These are phyloP conservation scores for Tribolium freemani DNA, from an alignment of 2,888 invertebrate species.

Conservation along the genomic window DNA sequence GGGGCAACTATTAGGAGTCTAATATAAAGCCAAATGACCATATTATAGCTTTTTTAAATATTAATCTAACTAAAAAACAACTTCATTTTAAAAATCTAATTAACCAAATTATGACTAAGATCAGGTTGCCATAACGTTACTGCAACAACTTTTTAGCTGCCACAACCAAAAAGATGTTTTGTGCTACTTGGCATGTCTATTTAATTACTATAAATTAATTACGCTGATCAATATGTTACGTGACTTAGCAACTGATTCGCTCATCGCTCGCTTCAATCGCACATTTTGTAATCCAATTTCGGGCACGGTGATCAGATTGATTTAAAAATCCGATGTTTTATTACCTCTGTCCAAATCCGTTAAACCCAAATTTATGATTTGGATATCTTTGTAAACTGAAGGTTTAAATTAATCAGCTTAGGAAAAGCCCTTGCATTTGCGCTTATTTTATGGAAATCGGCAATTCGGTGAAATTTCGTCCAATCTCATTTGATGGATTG, in stretches of 20 bases:
- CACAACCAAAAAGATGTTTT: too few relatives aligned
- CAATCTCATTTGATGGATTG: constrained; percentile 1
- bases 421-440: background rate
- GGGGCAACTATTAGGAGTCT: too few relatives aligned
- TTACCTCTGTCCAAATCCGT: background rate
- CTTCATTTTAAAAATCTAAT: too few relatives aligned
- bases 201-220: constrained; percentile 20
- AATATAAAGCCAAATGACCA: too few relatives aligned
- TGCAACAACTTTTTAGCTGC: too few relatives aligned
- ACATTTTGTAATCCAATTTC: too few relatives aligned
- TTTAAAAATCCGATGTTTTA: background rate
- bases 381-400: background rate
- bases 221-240: constrained; percentile 16
- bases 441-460: constrained; percentile 2
- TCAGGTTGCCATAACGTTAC: too few relatives aligned
- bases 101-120: too few relatives aligned
- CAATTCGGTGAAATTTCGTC: background rate
- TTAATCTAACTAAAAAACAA: too few relatives aligned
- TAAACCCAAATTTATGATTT: background rate
- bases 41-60: too few relatives aligned
- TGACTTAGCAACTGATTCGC: constrained; percentile 7
- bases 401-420: background rate
- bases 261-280: background rate
- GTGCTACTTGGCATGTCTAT: too few relatives aligned
- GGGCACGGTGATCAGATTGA: background rate